A percentile compares a stretch with the other conserved stretches of the same genome.
These are phyloP conservation scores for Tympanoctomys barrerae DNA, from an alignment of 2,797 vertebrate genomes.

Conservation along the genomic window DNA sequence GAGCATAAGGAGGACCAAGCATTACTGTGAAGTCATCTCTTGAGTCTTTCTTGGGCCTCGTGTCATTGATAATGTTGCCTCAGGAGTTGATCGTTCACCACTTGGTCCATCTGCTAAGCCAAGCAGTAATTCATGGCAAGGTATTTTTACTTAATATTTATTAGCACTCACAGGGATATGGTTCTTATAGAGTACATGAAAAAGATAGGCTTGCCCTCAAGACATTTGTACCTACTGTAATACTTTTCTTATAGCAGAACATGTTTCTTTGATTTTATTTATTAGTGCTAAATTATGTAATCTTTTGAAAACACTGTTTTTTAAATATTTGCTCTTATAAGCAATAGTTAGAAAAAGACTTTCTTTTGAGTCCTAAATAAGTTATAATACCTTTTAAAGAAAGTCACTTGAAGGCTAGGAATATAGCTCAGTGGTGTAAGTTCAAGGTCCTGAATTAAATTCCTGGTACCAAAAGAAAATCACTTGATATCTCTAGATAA, in stretches of 20 bases:
- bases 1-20: background rate
- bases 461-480: background rate
- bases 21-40: background rate
- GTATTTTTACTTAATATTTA: slow-evolving; percentile 28
- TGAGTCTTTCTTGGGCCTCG: background rate
- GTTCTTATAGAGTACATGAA: background rate
- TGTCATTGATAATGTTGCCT: background rate
- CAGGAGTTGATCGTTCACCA: background rate
- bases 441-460: too few species aligned
- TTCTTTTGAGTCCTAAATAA: slow-evolving; percentile 37
- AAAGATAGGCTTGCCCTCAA: background rate
- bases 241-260: background rate
- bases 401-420: background rate
- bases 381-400: slow-evolving; percentile 37
- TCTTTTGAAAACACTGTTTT: background rate
- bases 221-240: background rate
- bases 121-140: background rate
- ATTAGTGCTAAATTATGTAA: background rate
- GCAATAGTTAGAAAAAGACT: slow-evolving; percentile 9
- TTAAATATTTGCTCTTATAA: slow-evolving; percentile 40
- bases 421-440: too few species aligned
- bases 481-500: background rate
- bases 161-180: background rate
- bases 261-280: slow-evolving; percentile 45
- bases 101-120: background rate